Conservation (phyloP, 2,888 invertebrate species). For the Autographa pulchrina region DNA sequence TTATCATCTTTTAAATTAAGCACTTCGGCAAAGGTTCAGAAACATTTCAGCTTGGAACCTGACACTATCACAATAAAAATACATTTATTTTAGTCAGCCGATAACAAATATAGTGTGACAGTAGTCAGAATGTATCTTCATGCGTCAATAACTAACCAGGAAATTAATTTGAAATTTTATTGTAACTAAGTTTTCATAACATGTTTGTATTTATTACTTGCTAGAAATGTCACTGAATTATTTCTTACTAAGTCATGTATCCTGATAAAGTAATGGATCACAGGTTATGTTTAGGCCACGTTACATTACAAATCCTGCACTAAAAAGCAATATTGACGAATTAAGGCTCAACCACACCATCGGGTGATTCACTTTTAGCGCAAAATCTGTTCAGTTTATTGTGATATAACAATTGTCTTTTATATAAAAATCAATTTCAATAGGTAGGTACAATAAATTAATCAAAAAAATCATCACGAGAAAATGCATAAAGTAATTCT, state of each 20-base stretch:
- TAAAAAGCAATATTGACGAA: slow-evolving; percentile 4
- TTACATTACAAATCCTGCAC: slow-evolving; percentile 47
- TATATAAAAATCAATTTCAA: slow-evolving; percentile 64
- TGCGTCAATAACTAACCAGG: not conserved
- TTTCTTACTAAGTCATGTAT: slow-evolving; percentile 44
- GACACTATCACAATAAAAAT: slow-evolving; percentile 16
- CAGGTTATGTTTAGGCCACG: slow-evolving; percentile 63
- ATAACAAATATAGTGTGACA: slow-evolving; percentile 5
- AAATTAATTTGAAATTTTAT: not conserved
- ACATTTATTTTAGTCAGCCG: slow-evolving; percentile 14
- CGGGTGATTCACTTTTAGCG: slow-evolving; percentile 9
- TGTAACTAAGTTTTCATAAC: not conserved
- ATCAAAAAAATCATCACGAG: slow-evolving; percentile 69
- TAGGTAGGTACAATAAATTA: slow-evolving; percentile 59
- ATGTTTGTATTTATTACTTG: slow-evolving; percentile 26
- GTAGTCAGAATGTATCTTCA: not conserved
- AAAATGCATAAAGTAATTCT: slow-evolving; percentile 63
- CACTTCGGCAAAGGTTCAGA: slow-evolving; percentile 50
- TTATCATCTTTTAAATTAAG: slow-evolving; percentile 53
- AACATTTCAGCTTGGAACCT: slow-evolving; percentile 54
- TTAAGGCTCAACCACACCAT: not conserved
- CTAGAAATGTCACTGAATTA: slow-evolving; percentile 52
- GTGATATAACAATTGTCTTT: slow-evolving; percentile 73
- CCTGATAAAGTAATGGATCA: slow-evolving; percentile 59
- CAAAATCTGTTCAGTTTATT: slow-evolving; percentile 46